Percentiles rank a stretch among this genome's conserved stretches.
These are phyloP conservation scores for Eurytoma californica DNA, from an alignment of 2,888 invertebrate species.

Conservation along the genomic window DNA sequence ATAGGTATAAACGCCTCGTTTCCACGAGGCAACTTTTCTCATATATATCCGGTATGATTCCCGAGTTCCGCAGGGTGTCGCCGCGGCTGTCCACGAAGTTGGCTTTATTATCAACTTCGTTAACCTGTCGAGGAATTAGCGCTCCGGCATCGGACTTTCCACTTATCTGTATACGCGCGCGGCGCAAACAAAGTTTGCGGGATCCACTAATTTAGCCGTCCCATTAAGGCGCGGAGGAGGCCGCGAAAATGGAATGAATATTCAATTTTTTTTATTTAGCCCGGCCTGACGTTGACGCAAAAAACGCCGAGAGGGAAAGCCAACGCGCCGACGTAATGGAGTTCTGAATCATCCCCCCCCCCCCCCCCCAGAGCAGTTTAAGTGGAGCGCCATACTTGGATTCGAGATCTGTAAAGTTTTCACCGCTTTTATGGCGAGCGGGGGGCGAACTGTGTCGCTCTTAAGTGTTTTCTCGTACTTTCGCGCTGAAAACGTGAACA, in stretches of 20 bases:
- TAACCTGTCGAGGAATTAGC: constrained; percentile 54
- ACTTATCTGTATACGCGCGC: constrained; percentile 39
- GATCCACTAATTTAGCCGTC: constrained; percentile 45
- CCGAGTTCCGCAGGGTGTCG: constrained; percentile 14
- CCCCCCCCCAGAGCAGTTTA: too few relatives aligned
- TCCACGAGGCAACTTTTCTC: constrained; percentile 37
- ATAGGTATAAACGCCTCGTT: constrained; percentile 1
- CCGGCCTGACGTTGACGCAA: constrained; percentile 20
- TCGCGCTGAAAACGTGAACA: too few relatives aligned
- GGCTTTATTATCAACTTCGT: constrained; percentile 56
- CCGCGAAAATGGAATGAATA: constrained; percentile 37
- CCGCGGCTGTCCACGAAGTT: constrained; percentile 46
- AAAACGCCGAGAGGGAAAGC: constrained; percentile 1
- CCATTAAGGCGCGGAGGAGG: constrained; percentile 25
- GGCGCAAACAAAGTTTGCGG: not conserved
- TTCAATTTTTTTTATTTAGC: constrained; percentile 26
- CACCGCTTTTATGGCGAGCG: too few relatives aligned
- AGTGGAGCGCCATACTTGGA: too few relatives aligned
- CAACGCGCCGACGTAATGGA: not conserved
- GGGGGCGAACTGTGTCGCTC: too few relatives aligned
- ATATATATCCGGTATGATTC: constrained; percentile 50
- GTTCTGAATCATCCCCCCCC: not conserved
- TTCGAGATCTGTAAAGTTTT: too few relatives aligned
- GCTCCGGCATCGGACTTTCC: constrained; percentile 29
- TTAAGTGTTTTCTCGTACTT: too few relatives aligned